These are phyloP conservation scores for Phymanthus crucifer DNA, from an alignment of 92 coral and sea anemone species.

Conservation along the genomic window DNA sequence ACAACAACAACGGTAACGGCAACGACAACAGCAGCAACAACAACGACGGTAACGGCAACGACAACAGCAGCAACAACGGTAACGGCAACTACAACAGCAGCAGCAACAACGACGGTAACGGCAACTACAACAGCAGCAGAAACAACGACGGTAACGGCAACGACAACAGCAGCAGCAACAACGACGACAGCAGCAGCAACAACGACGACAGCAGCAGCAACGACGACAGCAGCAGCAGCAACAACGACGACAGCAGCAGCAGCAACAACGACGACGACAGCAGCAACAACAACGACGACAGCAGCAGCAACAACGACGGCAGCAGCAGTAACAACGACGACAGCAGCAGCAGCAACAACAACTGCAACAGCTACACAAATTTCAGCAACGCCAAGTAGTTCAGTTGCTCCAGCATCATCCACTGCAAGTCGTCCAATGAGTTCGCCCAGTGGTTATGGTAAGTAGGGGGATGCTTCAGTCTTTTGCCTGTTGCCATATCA, in stretches of 20 bases:
- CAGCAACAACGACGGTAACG: background rate
- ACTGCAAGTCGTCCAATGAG: too few species aligned
- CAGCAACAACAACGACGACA: background rate
- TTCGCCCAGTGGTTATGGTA: too few species aligned
- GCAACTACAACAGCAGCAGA: too few species aligned
- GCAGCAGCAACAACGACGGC: background rate
- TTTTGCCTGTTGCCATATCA: too few species aligned
- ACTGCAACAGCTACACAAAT: background rate
- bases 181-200: background rate
- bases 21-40: background rate
- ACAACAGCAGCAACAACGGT: background rate
- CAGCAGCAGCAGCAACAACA: background rate
- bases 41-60: background rate
- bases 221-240: background rate
- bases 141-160: too few species aligned
- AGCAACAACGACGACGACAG: background rate
- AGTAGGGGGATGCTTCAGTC: too few species aligned
- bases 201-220: background rate
- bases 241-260: background rate
- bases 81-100: slow-evolving; percentile 1
- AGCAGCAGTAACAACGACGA: background rate
- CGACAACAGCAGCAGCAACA: slow-evolving; percentile 10
- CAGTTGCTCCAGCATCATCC: slow-evolving; percentile 11
- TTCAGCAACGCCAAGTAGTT: background rate
- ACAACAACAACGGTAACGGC: background rate